Evolutionary conservation across 2,888 invertebrate genomes (phyloP).

Genomic region (Ischnura elegans): DNA sequence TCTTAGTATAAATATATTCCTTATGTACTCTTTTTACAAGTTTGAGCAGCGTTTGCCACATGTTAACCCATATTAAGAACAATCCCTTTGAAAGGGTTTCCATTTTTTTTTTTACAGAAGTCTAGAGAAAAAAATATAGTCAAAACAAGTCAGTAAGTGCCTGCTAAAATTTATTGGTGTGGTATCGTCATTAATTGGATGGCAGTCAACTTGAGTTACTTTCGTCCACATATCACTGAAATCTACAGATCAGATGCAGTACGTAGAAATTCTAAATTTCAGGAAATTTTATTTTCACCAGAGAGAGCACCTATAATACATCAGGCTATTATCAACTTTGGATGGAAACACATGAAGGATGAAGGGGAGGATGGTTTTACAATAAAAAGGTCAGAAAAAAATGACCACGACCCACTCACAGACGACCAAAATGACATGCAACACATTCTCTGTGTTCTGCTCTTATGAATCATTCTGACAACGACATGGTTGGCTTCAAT

Average conservation of each 20-base stretch:
- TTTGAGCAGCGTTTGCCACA: constrained; percentile 60
- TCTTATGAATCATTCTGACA: constrained; percentile 58
- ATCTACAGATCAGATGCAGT: constrained; percentile 64
- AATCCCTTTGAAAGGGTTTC: constrained; percentile 40
- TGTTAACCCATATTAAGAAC: constrained; percentile 25
- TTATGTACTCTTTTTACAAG: constrained; percentile 55
- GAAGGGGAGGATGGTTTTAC: constrained; percentile 62
- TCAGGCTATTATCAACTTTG: constrained; percentile 67
- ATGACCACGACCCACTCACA: constrained; percentile 54
- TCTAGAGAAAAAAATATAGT: constrained; percentile 44
- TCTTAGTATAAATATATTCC: constrained; percentile 63
- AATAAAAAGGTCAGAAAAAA: constrained; percentile 59
- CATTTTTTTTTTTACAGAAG: constrained; percentile 53
- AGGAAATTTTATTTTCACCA: constrained; percentile 66
- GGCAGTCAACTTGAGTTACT: constrained; percentile 55
- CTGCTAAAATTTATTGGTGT: constrained; percentile 55
- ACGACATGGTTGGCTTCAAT: constrained; percentile 61
- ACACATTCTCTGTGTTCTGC: constrained; percentile 3
- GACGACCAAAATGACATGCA: constrained; percentile 52
- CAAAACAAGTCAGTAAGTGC: constrained; percentile 52
- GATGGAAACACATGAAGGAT: constrained; percentile 63
- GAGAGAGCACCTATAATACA: constrained; percentile 67
- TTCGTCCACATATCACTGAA: constrained; percentile 62
- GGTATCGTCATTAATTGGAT: constrained; percentile 58
- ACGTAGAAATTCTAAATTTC: constrained; percentile 63